Base-by-base conservation (phyloP, 2,888 invertebrate species). In the Drosophila nigricruria region DNA sequence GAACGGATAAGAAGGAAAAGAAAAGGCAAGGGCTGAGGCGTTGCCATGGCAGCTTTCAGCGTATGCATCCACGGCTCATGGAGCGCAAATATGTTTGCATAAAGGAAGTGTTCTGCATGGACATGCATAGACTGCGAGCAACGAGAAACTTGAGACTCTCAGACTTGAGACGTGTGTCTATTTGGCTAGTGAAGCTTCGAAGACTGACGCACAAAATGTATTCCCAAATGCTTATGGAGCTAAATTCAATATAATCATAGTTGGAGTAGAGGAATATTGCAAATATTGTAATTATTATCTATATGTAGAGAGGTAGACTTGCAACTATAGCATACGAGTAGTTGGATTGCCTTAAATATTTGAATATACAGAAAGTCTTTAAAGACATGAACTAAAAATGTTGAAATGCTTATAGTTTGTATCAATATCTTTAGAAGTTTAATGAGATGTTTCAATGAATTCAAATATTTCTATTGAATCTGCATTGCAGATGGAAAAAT, bases 1-100 rank as follows among this genome's bases (percentile, higher is more conserved):
- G n/a, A n/a, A n/a, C 8, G 27, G n/a, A 10, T 27, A 10, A 36
- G 20, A 50, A 62, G 53, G 16, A 54, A 38, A 20, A 42, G 34
- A 58, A 42, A 20, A 27, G 18, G 12, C 5, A 47, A 36, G 53
- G 53, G 45, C 6, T 25, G n/a, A 23, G 18, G 16, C 34, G 32
- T 23, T 34, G 34, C 16, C 43, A 36, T 58, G 45, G 12, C 45
- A 45, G 58, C 45, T 36, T 36, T 25, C 59, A 30, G 52, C 34
- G 62, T 23, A 36, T 67, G 70, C 67, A 70, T 64, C 32, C 70
- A 54, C 42, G 58, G 10, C 27, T 43, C 69, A 54, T 56, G 27
- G 34, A 62, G 52, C 58, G 47, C 40, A 75, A 64, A 78, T 68
- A 66, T 60, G 62, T 40, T 59, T 62, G 62, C 79, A 38, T 49